A percentile compares a stretch with the other conserved stretches of the same genome.
These are phyloP conservation scores for Bombus confusus DNA, from an alignment of 1,140 invertebrate species.

Conservation along the genomic window DNA sequence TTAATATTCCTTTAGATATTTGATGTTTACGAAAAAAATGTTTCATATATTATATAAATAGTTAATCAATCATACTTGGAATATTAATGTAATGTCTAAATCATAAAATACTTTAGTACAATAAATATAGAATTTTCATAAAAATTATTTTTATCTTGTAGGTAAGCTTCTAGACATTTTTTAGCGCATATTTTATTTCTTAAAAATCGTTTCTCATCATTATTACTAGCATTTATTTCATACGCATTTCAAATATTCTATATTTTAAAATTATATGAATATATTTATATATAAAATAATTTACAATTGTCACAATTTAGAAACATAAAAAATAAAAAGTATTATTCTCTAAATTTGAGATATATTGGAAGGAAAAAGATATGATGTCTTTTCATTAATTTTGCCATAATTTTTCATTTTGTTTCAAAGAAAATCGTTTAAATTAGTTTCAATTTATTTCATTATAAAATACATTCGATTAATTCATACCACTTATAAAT, in stretches of 20 bases:
- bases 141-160: not conserved
- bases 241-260: too few species aligned
- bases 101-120: not conserved
- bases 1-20: constrained; percentile 12
- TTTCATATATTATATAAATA: not conserved
- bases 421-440: not conserved
- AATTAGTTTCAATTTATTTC: not conserved
- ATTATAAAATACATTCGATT: not conserved
- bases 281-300: not conserved
- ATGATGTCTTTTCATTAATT: not conserved
- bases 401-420: not conserved
- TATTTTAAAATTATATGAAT: not conserved
- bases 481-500: not conserved
- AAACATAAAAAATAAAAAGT: not conserved
- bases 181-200: not conserved
- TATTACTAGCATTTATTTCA: not conserved
- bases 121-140: not conserved
- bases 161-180: not conserved
- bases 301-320: not conserved
- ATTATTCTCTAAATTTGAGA: not conserved
- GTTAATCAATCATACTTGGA: not conserved
- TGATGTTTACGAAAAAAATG: not conserved
- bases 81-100: not conserved
- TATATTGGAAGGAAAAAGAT: not conserved
- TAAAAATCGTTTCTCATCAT: not conserved